phyloP scores from a whole-genome alignment of 1,140 invertebrate species.

The Anastrepha obliqua region DNA sequence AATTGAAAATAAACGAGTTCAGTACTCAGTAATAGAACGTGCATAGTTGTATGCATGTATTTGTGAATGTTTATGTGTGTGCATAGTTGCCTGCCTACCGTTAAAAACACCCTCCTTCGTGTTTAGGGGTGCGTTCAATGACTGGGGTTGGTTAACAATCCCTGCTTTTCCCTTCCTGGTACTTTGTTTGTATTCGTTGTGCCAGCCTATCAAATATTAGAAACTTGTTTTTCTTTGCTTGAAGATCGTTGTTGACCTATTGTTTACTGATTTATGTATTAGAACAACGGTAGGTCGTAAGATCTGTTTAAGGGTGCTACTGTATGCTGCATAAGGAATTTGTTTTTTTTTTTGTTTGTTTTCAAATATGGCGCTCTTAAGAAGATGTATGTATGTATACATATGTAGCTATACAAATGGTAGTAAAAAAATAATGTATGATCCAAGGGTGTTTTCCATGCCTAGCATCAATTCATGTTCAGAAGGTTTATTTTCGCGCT shows the following conservation, averaged over 20 bases:
- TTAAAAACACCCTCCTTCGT: background rate
- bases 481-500: background rate
- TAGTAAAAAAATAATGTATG: too few relatives aligned
- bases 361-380: slow-evolving; percentile 28
- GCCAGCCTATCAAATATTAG: slow-evolving; percentile 51
- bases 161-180: background rate
- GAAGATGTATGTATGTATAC: background rate
- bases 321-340: background rate
- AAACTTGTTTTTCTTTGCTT: slow-evolving; percentile 26
- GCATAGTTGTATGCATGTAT: background rate
- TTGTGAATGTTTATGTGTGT: background rate
- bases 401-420: background rate
- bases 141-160: slow-evolving; percentile 1
- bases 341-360: background rate
- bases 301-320: slow-evolving; percentile 34
- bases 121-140: slow-evolving; percentile 8
- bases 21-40: background rate
- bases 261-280: slow-evolving; percentile 11
- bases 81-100: background rate
- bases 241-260: background rate
- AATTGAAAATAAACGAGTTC: background rate
- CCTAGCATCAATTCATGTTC: background rate
- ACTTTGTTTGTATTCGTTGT: background rate
- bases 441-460: slow-evolving; percentile 9
- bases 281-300: slow-evolving; percentile 12